phyloP scores from a whole-genome alignment of 2,113 vertebrate genomes.

The Cyprinus carpio region DNA sequence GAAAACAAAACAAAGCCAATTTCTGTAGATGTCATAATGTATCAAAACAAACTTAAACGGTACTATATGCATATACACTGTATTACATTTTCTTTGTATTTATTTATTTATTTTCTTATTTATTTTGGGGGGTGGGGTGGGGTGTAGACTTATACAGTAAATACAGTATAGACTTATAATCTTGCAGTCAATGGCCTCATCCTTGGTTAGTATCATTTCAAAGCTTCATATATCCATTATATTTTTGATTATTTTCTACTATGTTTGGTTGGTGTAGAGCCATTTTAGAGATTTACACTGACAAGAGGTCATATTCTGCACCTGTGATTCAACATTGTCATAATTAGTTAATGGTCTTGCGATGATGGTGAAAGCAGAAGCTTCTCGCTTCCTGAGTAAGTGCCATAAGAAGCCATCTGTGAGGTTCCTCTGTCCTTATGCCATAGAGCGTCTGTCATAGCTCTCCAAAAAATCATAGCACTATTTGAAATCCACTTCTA shows the following conservation, averaged over 20 bases:
- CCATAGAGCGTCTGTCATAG: slow-evolving; percentile 34
- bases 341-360: slow-evolving; percentile 49
- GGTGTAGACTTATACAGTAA: background rate
- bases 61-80: background rate
- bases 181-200: background rate
- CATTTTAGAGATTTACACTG: slow-evolving; percentile 25
- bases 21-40: slow-evolving; percentile 19
- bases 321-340: slow-evolving; percentile 45
- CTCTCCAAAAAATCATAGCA: slow-evolving; percentile 47
- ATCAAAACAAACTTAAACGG: background rate
- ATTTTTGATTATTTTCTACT: background rate
- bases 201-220: background rate
- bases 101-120: no score
- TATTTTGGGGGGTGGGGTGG: no score
- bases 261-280: slow-evolving; percentile 1
- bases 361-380: slow-evolving; percentile 47
- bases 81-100: no score
- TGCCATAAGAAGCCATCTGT: slow-evolving; percentile 59
- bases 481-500: slow-evolving; percentile 45
- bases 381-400: slow-evolving; percentile 52
- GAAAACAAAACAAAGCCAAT: slow-evolving; percentile 36
- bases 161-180: background rate
- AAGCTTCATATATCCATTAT: slow-evolving; percentile 21
- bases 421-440: slow-evolving; percentile 41
- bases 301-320: slow-evolving; percentile 38